Evolutionary conservation across 35 echinoderm and acorn worm genomes (phyloP), one percentile per base, ranked within the genome.

Genomic region (Patiria miniata): DNA sequence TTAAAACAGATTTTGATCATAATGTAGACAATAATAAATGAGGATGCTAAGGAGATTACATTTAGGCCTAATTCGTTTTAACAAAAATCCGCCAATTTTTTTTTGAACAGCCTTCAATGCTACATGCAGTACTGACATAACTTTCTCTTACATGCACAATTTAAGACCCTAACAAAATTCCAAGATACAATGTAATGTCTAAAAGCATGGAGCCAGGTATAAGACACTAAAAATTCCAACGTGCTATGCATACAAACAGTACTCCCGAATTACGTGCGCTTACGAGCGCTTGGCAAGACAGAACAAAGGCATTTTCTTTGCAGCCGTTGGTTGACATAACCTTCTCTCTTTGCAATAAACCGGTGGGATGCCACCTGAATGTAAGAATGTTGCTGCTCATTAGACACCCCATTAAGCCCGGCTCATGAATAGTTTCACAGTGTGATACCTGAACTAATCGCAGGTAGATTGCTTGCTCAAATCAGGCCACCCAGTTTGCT

Each of bases 271-370:
- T 73, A 73, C 65, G n/a, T n/a, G n/a, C n/a, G n/a, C n/a, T n/a
- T n/a, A n/a, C n/a, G n/a, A 73, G 65, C 65, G 26, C 65, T 34
- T 73, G 65, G 26, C 19, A 73, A 73, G 29, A 73, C 65, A 73
- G 65, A 73, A 73, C 65, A 73, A 73, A 73, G 29, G 65, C 19
- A 18, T 26, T 73, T 73, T 73, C 21, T 14, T 12, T 26, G 58
- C 42, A 47, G 28, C 19, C 26, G 10, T 2, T 18, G 26, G 65
- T 73, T 73, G 21, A 73, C 34, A 32, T 73, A 73, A 73, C 65
- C 65, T 73, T 73, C 65, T 73, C 65, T 7, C 26, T 73, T n/a
- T 73, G 65, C 65, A 73, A 73, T 73, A 73, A 73, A 73, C 65
- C 26, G 29, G 65, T 23, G 21, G 65, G 65, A 73, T 34, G 34